Conservation (phyloP, 1,140 invertebrate species). For the Drosophila albomicans region DNA sequence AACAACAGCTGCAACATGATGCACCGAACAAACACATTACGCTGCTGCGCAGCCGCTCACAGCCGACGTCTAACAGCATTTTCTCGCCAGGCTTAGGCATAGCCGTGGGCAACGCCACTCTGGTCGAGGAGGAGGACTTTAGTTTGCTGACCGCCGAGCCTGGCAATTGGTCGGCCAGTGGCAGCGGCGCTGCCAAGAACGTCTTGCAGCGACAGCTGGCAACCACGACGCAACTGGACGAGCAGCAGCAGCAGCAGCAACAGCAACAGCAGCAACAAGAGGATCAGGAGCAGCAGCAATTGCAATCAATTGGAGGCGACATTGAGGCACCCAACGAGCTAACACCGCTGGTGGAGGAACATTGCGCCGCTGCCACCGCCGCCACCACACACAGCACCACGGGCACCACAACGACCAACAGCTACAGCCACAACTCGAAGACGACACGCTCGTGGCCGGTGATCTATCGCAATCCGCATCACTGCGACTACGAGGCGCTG, state of each 20-base stretch:
- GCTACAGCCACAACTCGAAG: slow-evolving; percentile 80
- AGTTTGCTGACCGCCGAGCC: slow-evolving; percentile 59
- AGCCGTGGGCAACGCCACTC: slow-evolving; percentile 65
- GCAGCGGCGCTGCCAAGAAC: slow-evolving; percentile 65
- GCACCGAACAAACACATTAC: slow-evolving; percentile 75
- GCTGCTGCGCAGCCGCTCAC: slow-evolving; percentile 74
- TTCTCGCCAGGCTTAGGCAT: slow-evolving; percentile 77
- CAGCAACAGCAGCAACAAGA: slow-evolving; percentile 30
- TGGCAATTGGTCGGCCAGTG: slow-evolving; percentile 30
- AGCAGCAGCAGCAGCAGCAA: slow-evolving; percentile 51
- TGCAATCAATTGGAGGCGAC: slow-evolving; percentile 15
- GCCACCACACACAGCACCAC: slow-evolving; percentile 21
- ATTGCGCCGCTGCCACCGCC: slow-evolving; percentile 43
- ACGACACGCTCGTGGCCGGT: slow-evolving; percentile 84
- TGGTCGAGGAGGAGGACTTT: slow-evolving; percentile 83
- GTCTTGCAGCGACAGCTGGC: slow-evolving; percentile 73
- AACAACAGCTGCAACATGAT: slow-evolving; percentile 45
- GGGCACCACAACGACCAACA: slow-evolving; percentile 49
- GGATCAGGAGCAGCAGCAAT: slow-evolving; percentile 36
- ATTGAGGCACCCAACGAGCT: slow-evolving; percentile 67
- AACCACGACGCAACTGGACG: slow-evolving; percentile 65
- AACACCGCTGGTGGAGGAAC: slow-evolving; percentile 69
- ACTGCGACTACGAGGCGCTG: slow-evolving; percentile 83
- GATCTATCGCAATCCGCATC: slow-evolving; percentile 83
- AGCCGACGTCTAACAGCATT: slow-evolving; percentile 83